A percentile compares a stretch with the other conserved stretches of the same genome.
Evolutionary conservation across 1,140 invertebrate genomes (phyloP).

Genomic region (Papilio polytes): DNA sequence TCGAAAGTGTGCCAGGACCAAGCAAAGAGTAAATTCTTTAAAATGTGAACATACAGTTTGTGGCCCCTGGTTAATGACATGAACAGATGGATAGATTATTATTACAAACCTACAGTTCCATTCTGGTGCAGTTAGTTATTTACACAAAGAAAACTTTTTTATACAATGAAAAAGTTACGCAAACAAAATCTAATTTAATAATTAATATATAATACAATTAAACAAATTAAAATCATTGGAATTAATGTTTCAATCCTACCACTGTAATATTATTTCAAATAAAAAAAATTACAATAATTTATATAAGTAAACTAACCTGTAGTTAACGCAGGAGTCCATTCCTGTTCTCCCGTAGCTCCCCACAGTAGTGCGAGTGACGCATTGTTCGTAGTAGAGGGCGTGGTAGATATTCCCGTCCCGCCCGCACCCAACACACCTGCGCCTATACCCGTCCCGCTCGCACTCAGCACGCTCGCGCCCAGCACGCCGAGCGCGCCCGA

Average conservation of each 20-base stretch:
- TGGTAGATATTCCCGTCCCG: slow-evolving; percentile 51
- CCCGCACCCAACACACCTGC: not conserved
- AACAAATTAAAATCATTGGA: not conserved
- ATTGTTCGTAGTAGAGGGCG: slow-evolving; percentile 90
- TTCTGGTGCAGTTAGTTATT: not conserved
- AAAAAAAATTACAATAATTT: no score
- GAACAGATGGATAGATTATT: not conserved
- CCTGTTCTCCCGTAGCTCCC: slow-evolving; percentile 96
- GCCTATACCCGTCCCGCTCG: slow-evolving; percentile 25
- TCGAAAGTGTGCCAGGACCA: slow-evolving; percentile 10
- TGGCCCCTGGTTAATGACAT: slow-evolving; percentile 10
- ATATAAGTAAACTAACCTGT: slow-evolving; percentile 87
- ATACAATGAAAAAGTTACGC: not conserved
- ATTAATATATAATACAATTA: not conserved
- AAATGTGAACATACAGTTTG: not conserved
- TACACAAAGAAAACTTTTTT: not conserved
- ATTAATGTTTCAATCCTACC: not conserved
- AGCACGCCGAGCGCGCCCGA: slow-evolving; percentile 64
- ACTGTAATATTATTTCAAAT: no score
- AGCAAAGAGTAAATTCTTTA: not conserved
- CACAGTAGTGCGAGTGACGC: slow-evolving; percentile 91
- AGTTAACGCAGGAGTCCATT: slow-evolving; percentile 97
- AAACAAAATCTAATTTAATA: not conserved
- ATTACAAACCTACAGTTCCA: not conserved
- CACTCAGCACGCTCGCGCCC: slow-evolving; percentile 38